Base-by-base conservation (phyloP, 2,888 invertebrate species). In the Drosophila dives region DNA sequence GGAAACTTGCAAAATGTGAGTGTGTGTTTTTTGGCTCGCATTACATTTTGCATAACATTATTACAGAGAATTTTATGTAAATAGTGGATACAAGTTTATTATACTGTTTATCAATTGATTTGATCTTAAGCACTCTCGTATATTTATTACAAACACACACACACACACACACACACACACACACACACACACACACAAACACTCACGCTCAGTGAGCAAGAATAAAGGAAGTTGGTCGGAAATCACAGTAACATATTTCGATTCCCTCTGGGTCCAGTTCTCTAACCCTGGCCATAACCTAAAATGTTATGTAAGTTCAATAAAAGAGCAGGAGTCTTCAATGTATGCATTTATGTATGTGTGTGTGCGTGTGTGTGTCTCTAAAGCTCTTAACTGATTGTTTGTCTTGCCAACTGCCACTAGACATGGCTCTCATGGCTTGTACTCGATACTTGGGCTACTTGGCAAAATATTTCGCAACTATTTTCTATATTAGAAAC, bases 351-450 rank as follows among this genome's bases (percentile, higher is more conserved):
- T 12, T 63, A 29, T 45, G 60, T 66, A 10, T 40, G 26, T 42
- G 32, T 34, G 26, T 58, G 40, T 59, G 20, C 58, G 45, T 63
- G 32, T 63, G 45, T 68, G 50, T 75, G 67, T 77, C 75, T 81
- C 70, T 74, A 86, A 89, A 83, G 82, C 88, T 87, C 89, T 90
- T 89, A 89, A 89, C 89, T 89, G 89, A 90, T 89, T 89, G 89
- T 90, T 90, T 90, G 89, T 89, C 88, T 90, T 89, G 81, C 89
- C 87, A 90, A 87, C 86, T 90, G 83, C 79, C 82, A 81, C 80
- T 79, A 79, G 80, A 78, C 78, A 78, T 69, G 72, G 72, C 77
- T 77, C 74, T 77, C 62, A 45, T 53, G 26, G 70, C 75, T 69
- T 68, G 61, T 79, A 77, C 68, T 78, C 71, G 76, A 81, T 76